These are phyloP conservation scores for Cenopis cana DNA, from an alignment of 2,888 invertebrate species.

Conservation along the genomic window DNA sequence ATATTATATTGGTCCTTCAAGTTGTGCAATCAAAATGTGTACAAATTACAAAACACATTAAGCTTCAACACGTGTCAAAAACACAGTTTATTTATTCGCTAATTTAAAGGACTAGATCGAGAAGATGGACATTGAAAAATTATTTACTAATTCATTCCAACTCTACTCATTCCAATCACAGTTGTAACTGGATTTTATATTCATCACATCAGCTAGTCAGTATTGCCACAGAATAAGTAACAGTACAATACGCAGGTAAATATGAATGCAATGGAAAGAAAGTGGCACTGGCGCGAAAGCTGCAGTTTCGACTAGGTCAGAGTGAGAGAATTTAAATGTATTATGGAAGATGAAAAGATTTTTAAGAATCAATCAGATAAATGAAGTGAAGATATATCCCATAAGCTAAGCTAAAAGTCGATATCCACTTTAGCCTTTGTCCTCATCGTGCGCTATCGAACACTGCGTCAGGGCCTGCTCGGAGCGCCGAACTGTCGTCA, in stretches of 20 bases:
- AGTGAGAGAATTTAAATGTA: neutral
- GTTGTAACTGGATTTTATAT: constrained; percentile 19
- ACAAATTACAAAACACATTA: constrained; percentile 70
- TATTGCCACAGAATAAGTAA: too few relatives aligned
- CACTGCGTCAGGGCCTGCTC: constrained; percentile 11
- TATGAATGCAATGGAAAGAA: constrained; percentile 26
- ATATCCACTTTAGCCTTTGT: constrained; percentile 20
- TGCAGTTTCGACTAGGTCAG: constrained; percentile 19
- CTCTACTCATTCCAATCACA: constrained; percentile 30
- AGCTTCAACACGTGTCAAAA: constrained; percentile 56
- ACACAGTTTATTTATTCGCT: constrained; percentile 59
- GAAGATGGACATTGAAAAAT: constrained; percentile 55
- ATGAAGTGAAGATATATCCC: constrained; percentile 1
- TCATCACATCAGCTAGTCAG: constrained; percentile 20
- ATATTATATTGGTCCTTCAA: constrained; percentile 49
- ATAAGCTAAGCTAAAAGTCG: constrained; percentile 18
- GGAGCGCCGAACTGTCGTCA: neutral
- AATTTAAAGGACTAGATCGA: constrained; percentile 57
- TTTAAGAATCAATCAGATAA: neutral
- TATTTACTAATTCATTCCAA: constrained; percentile 35
- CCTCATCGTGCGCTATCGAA: constrained; percentile 20
- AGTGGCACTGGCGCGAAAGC: neutral
- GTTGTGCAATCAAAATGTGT: constrained; percentile 78
- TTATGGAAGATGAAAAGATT: neutral
- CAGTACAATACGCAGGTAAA: too few relatives aligned